A percentile compares a stretch with the other conserved stretches of the same genome.
These are phyloP conservation scores for Hormaphis cornu DNA, from an alignment of 1,140 invertebrate species.

Conservation along the genomic window DNA sequence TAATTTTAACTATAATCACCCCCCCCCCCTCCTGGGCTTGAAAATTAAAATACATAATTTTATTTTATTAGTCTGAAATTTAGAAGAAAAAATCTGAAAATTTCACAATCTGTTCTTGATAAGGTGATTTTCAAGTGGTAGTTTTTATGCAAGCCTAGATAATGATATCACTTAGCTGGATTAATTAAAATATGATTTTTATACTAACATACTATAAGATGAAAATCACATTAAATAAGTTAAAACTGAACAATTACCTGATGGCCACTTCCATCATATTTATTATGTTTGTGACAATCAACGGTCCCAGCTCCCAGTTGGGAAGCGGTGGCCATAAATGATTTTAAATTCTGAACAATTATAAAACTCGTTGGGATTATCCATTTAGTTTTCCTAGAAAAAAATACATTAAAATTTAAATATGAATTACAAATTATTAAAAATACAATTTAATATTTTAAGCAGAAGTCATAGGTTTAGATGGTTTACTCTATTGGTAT, in stretches of 20 bases:
- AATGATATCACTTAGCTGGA: no score
- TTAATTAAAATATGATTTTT: background rate
- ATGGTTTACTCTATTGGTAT: no score
- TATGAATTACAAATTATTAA: background rate
- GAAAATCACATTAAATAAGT: no score
- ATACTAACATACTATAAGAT: background rate
- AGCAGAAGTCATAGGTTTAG: background rate
- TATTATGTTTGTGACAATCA: conserved; percentile 31
- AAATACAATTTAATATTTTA: background rate
- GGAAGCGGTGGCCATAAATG: conserved; percentile 31
- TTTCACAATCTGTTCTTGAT: no score
- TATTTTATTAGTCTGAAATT: no score
- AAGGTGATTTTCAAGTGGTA: no score
- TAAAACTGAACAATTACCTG: no score
- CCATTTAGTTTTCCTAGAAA: conserved; percentile 27
- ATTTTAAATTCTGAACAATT: conserved; percentile 29
- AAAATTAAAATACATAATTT: no score
- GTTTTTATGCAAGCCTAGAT: no score
- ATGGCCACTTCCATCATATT: conserved; percentile 25
- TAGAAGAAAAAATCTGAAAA: no score
- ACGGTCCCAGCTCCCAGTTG: conserved; percentile 31
- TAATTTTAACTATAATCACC: no score
- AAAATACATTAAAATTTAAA: background rate
- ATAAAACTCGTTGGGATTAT: conserved; percentile 12
- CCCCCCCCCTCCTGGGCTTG: no score